A percentile compares a stretch with the other conserved stretches of the same genome.
Conservation (phyloP, 2,797 vertebrate genomes). For the Pitangus sulphuratus region DNA sequence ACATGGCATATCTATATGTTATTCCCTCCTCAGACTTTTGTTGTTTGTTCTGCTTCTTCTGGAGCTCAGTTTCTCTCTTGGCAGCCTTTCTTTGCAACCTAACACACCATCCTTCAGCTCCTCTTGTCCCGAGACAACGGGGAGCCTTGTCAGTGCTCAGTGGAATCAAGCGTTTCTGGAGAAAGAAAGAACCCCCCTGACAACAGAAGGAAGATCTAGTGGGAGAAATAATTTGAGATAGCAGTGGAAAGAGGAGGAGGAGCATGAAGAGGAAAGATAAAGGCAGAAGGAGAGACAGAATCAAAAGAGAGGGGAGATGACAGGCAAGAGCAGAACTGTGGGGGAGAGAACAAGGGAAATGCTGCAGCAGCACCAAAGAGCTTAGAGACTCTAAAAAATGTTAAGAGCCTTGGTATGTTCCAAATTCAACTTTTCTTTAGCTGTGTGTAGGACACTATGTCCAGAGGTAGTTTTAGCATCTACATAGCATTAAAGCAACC, state of each 20-base stretch:
- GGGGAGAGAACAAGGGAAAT: not conserved
- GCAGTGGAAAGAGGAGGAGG: not conserved
- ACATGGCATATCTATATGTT: not conserved
- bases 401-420: not conserved
- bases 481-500: not conserved
- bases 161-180: not conserved
- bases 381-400: not conserved
- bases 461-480: not conserved
- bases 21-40: not conserved
- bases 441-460: not conserved
- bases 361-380: not conserved
- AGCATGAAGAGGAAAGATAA: not conserved
- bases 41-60: slow-evolving; percentile 8
- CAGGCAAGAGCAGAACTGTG: not conserved
- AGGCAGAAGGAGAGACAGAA: not conserved
- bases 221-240: not conserved
- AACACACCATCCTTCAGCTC: not conserved
- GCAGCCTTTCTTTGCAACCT: not conserved
- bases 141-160: not conserved
- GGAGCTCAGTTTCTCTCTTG: not conserved
- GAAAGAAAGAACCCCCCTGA: not conserved
- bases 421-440: not conserved
- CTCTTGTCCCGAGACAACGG: not conserved
- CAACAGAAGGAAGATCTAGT: not conserved
- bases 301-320: slow-evolving; percentile 12